Percentiles rank a stretch among this genome's conserved stretches.
Conservation (phyloP, 2,113 vertebrate genomes). For the Serinus canaria region DNA sequence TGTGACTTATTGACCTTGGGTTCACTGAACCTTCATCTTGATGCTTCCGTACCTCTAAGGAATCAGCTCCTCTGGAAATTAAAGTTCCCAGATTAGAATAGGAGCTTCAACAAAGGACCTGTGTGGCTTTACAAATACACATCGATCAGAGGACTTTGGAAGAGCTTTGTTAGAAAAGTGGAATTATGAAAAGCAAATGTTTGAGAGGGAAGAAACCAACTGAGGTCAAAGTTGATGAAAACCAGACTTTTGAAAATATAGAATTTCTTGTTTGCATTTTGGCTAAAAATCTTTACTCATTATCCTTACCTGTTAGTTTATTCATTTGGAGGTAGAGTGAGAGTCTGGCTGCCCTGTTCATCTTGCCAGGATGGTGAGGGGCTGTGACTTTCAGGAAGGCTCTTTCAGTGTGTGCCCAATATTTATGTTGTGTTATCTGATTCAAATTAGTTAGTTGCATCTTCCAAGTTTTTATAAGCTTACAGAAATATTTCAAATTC, state of each 20-base stretch:
- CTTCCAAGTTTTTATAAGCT: not conserved
- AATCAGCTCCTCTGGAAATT: not conserved
- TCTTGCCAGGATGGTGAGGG: not conserved
- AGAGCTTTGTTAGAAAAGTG: conserved; percentile 25
- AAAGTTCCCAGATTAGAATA: conserved; percentile 30
- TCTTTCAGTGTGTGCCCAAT: not conserved
- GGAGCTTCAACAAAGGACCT: not conserved
- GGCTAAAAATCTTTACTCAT: not conserved
- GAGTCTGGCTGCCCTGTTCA: not conserved
- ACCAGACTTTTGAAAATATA: not conserved
- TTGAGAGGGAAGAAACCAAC: not conserved
- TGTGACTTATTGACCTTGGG: conserved; percentile 41
- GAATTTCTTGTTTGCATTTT: not conserved
- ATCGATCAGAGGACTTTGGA: not conserved
- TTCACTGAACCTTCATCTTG: conserved; percentile 44
- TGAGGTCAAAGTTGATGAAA: conserved; percentile 17
- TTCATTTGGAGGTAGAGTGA: not conserved
- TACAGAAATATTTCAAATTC: not conserved
- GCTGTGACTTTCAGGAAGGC: not conserved
- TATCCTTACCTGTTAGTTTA: not conserved
- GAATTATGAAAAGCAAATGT: conserved; percentile 47
- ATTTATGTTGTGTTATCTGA: not conserved
- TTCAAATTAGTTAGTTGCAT: not conserved
- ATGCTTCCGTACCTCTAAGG: conserved; percentile 26
- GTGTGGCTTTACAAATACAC: conserved; percentile 21